phyloP scores from a whole-genome alignment of 2,113 vertebrate species.

The Chamaea fasciata region DNA sequence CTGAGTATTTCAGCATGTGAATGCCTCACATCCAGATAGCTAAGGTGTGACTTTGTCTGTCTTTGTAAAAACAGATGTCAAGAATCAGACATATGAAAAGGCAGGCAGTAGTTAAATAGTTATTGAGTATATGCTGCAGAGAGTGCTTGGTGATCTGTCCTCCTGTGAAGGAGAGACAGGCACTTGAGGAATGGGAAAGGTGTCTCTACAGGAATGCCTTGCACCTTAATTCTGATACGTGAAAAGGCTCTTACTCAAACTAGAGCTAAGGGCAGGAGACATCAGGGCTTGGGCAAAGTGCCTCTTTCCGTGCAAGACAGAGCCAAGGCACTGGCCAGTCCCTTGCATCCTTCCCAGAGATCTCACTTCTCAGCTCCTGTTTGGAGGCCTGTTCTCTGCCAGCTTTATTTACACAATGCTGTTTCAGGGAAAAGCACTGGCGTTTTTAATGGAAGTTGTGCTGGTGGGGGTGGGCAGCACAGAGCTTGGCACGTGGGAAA shows the following conservation, averaged over 20 bases:
- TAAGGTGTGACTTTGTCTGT: not conserved
- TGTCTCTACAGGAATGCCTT: not conserved
- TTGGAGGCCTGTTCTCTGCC: not conserved
- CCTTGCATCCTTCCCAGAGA: not conserved
- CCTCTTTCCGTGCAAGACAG: not conserved
- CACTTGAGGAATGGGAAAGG: not conserved
- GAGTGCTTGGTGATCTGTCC: not conserved
- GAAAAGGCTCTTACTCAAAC: not conserved
- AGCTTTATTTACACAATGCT: not conserved
- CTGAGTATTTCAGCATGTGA: not conserved
- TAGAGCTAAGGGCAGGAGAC: not conserved
- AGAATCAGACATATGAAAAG: not conserved
- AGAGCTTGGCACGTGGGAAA: rapidly evolving
- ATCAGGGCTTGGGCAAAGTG: not conserved
- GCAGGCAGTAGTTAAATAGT: not conserved
- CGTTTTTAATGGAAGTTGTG: not conserved
- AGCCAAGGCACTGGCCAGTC: not conserved
- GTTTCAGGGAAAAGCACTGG: not conserved
- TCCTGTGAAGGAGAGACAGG: rapidly evolving
- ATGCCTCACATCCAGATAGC: not conserved
- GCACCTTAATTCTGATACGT: not conserved
- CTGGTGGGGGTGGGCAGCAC: not conserved
- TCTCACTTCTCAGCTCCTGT: not conserved
- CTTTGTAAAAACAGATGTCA: not conserved
- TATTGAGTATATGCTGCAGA: not conserved